Evolutionary conservation across 2,113 vertebrate genomes (phyloP).

Genomic region (Dinomys branickii): DNA sequence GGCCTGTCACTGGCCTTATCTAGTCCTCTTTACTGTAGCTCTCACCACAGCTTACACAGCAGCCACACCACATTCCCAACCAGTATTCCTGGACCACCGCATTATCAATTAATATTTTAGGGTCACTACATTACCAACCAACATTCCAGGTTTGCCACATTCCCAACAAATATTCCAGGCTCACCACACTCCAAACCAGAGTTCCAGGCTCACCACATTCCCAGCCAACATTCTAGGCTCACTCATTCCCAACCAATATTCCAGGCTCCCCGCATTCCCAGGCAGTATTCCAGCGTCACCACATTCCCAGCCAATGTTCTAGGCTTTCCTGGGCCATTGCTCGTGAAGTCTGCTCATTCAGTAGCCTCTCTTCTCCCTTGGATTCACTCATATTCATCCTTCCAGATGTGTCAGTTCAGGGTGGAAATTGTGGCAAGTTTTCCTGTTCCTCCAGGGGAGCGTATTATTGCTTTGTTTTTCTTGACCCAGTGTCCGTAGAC

Average conservation of each 20-base stretch:
- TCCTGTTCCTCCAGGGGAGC: background rate
- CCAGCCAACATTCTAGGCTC: background rate
- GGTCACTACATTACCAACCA: no score
- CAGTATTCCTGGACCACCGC: no score
- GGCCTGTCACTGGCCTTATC: no score
- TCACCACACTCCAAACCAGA: background rate
- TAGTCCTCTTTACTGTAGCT: background rate
- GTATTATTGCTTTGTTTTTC: background rate
- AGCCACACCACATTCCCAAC: background rate
- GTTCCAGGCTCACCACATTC: background rate
- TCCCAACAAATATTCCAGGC: no score
- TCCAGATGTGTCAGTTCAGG: background rate
- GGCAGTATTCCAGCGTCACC: no score
- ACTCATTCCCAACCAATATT: background rate
- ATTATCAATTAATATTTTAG: no score
- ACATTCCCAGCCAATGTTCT: background rate
- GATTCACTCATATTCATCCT: background rate
- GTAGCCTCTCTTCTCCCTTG: background rate
- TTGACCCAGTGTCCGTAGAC: background rate
- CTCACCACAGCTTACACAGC: rapidly evolving
- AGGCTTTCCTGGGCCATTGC: no score
- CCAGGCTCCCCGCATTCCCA: no score
- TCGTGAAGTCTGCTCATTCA: rapidly evolving
- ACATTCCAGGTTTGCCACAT: no score
- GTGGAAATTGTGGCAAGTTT: background rate